Percentiles rank a stretch among this genome's conserved stretches.
Conservation (phyloP, 2,113 vertebrate genomes). For the Odocoileus virginianus region DNA sequence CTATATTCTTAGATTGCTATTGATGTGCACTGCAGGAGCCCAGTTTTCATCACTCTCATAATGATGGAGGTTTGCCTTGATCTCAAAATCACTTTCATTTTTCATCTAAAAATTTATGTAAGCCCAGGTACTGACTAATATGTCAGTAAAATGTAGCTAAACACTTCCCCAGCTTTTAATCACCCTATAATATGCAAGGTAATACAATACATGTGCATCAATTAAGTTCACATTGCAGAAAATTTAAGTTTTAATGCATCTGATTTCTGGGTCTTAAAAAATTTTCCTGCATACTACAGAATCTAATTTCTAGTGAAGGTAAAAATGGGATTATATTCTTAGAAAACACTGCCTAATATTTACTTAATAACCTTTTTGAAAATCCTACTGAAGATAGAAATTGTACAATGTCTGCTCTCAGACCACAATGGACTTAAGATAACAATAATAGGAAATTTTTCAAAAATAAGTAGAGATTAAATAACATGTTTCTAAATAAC, state of each 20-base stretch:
- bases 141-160: not conserved
- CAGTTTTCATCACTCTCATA: not conserved
- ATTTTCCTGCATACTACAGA: not conserved
- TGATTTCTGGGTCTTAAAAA: not conserved
- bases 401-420: not conserved
- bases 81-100: not conserved
- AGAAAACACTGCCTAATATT: not conserved
- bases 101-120: not conserved
- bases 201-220: not conserved
- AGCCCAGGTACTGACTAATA: not conserved
- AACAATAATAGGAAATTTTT: not conserved
- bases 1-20: not conserved
- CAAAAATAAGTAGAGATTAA: not conserved
- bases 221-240: not conserved
- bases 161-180: not conserved
- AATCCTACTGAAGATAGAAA: not conserved
- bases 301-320: not conserved
- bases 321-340: not conserved
- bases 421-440: not conserved
- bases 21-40: fast-evolving
- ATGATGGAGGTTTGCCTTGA: not conserved
- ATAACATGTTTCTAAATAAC: not conserved
- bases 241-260: not conserved
- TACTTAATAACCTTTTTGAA: not conserved
- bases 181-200: not conserved